Base-by-base conservation (phyloP, 1,140 invertebrate genomes). In the Zaprionus ornatus region DNA sequence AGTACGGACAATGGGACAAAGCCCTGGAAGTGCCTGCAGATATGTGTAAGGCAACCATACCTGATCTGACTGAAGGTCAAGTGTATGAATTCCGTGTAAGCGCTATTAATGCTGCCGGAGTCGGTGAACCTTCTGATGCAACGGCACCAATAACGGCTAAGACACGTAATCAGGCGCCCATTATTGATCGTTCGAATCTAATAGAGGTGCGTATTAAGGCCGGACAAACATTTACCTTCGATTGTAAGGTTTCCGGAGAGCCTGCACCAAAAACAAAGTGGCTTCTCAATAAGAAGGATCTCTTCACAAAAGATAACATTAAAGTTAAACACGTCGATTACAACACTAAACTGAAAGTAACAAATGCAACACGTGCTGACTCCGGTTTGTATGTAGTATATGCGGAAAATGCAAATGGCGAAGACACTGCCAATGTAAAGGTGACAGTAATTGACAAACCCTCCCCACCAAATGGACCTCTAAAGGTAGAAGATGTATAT, bases 131-230 rank as follows among this genome's bases (percentile, higher is more conserved):
- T 10, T 98, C 97, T 74, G 97, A 99, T 67, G 95, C 96, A 12
- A 99, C 98, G 21, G 97, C 98, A 90, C 97, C 98, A 35, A 97
- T 99, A 72, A 96, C 98, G 78, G 98, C 98, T 29, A 99, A 99
- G 93, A 96, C 97, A 74, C 94, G 98, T 93, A 98, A 98, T 82
- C 97, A 98, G 17, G 98, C 98, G 75, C 98, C 98, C 7, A 97
- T 95, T 93, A 95, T 98, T 90, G 98, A 98, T 57, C 96, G 98
- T 70, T 95, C 97, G 54, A 96, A 95, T 70, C 92, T 99, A n/a
- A 96, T 96, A 60, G 96, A 96, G 91, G 95, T 99, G 50, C 96
- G 98, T 7, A 96, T 99, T 12, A 99, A 99, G 92, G 98, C 98
- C 92, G 98, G 98, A 54, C 97, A 98, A 93, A 56, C 78, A 13